Conservation (phyloP, 92 coral and sea anemone species). For the Porites cylindrica region DNA sequence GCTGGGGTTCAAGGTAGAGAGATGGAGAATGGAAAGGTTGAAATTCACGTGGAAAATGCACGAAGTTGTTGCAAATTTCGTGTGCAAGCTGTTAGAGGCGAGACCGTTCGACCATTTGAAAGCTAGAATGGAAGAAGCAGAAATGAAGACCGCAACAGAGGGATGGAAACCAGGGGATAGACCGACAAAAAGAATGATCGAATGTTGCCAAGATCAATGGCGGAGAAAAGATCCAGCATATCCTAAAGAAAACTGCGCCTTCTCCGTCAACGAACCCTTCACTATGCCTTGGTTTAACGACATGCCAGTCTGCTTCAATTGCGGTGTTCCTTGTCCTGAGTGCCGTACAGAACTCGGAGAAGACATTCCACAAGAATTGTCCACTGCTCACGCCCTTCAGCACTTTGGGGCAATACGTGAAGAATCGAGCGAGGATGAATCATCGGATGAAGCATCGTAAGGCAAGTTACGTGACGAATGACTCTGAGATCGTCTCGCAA, state of each 20-base stretch:
- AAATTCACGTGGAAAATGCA: slow-evolving; percentile 58
- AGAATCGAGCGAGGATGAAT: neutral
- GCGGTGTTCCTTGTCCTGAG: slow-evolving; percentile 62
- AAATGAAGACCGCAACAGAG: slow-evolving; percentile 37
- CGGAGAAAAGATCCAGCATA: slow-evolving; percentile 34
- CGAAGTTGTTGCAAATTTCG: slow-evolving; percentile 52
- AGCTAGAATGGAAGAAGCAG: slow-evolving; percentile 31
- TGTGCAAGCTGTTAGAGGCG: slow-evolving; percentile 55
- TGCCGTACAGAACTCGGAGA: slow-evolving; percentile 40
- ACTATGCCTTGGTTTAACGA: slow-evolving; percentile 33
- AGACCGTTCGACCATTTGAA: slow-evolving; percentile 45
- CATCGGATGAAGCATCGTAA: neutral
- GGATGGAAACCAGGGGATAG: slow-evolving; percentile 37
- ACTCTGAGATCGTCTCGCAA: slow-evolving; percentile 33
- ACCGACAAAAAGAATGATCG: slow-evolving; percentile 26
- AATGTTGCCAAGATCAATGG: slow-evolving; percentile 68
- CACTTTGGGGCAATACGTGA: slow-evolving; percentile 7
- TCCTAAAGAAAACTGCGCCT: neutral
- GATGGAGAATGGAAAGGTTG: neutral
- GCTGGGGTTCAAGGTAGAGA: neutral
- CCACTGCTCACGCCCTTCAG: slow-evolving; percentile 34
- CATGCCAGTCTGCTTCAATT: slow-evolving; percentile 46
- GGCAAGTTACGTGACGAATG: slow-evolving; percentile 10
- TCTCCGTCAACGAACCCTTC: slow-evolving; percentile 6
- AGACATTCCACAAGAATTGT: slow-evolving; percentile 47